phyloP scores from a whole-genome alignment of 2,888 invertebrate species.

The Caenorhabditis japonica region DNA sequence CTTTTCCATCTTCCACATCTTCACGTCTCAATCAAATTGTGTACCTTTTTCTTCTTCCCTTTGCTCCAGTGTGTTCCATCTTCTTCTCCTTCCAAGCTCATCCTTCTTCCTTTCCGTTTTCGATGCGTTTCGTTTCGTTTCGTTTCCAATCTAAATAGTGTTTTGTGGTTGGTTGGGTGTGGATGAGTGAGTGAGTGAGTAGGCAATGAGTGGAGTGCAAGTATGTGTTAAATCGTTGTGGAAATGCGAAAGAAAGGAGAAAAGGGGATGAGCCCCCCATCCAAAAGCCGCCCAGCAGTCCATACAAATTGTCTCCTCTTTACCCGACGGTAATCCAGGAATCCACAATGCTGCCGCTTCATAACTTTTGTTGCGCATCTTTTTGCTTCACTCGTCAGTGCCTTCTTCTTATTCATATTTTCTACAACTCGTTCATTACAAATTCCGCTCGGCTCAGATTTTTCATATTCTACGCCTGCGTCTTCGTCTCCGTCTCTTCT shows the following conservation, averaged over 20 bases:
- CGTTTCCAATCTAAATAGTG: slow-evolving; percentile 39
- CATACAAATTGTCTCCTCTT: slow-evolving; percentile 12
- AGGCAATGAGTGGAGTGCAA: slow-evolving; percentile 20
- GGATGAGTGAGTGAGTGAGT: too few relatives aligned
- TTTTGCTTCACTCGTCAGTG: too few relatives aligned
- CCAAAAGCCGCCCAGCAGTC: neutral
- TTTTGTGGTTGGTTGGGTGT: too few relatives aligned
- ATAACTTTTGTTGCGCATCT: too few relatives aligned
- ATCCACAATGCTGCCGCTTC: too few relatives aligned
- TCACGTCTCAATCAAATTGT: too few relatives aligned
- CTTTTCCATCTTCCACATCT: too few relatives aligned
- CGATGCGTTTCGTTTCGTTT: neutral
- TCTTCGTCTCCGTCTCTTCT: neutral
- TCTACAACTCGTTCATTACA: slow-evolving; percentile 37
- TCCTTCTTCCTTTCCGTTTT: slow-evolving; percentile 9
- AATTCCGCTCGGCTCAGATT: slow-evolving; percentile 27
- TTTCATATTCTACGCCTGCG: slow-evolving; percentile 4
- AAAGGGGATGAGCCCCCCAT: neutral
- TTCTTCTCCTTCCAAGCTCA: neutral
- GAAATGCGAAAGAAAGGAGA: neutral
- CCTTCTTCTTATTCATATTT: neutral
- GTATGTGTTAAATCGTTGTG: slow-evolving; percentile 49
- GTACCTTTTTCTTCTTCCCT: slow-evolving; percentile 1
- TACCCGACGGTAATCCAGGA: neutral
- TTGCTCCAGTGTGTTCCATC: slow-evolving; percentile 13